Percentiles rank a stretch among this genome's conserved stretches.
phyloP scores from a whole-genome alignment of 2,888 invertebrate species.

The Drosophila longiperda region DNA sequence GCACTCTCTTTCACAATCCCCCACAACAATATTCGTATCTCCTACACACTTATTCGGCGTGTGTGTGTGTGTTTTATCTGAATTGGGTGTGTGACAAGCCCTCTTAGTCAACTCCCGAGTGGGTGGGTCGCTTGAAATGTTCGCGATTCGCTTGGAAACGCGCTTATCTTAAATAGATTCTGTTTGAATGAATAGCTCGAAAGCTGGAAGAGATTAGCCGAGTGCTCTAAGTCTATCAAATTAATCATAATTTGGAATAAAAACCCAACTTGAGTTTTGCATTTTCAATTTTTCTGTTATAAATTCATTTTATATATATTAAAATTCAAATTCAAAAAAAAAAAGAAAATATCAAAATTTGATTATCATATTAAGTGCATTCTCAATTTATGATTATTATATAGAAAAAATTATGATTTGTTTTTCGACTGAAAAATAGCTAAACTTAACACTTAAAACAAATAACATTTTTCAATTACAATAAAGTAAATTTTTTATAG shows the following conservation, averaged over 20 bases:
- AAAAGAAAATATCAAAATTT: background rate
- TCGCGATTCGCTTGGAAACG: background rate
- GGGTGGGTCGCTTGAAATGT: constrained; percentile 2
- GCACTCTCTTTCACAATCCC: no score
- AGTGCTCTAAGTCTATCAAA: background rate
- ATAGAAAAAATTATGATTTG: background rate
- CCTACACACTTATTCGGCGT: background rate
- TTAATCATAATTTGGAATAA: background rate
- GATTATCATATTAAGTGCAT: background rate
- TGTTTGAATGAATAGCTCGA: background rate
- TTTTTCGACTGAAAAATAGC: background rate
- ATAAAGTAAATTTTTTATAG: background rate
- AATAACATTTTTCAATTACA: background rate
- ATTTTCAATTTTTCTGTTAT: background rate
- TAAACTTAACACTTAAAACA: background rate
- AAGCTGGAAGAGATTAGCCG: background rate
- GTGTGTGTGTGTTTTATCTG: constrained; percentile 8
- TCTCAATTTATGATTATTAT: background rate
- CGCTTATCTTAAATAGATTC: background rate
- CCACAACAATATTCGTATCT: background rate
- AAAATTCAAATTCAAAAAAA: background rate
- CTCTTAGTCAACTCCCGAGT: background rate
- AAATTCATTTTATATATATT: no score
- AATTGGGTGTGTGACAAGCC: background rate
- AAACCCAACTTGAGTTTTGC: background rate